These are phyloP conservation scores for Trichacis sp. DNA, from an alignment of 2,888 invertebrate species.

Conservation along the genomic window DNA sequence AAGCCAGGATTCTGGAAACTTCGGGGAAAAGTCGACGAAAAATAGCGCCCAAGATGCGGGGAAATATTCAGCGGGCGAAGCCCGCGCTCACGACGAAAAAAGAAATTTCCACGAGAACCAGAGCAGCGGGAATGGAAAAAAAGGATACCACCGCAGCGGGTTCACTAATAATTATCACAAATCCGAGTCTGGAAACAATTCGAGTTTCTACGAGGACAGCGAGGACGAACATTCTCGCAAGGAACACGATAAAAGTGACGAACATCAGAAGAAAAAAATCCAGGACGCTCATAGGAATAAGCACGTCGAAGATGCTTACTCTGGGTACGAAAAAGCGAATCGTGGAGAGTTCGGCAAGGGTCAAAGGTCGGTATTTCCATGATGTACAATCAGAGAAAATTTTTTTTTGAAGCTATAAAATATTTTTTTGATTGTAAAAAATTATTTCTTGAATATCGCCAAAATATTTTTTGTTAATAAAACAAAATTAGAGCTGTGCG, in stretches of 20 bases:
- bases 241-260: conserved; percentile 59
- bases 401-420: too few relatives aligned
- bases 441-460: too few relatives aligned
- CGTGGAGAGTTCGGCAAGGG: conserved; percentile 41
- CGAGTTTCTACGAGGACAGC: conserved; percentile 77
- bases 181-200: conserved; percentile 78
- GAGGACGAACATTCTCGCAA: conserved; percentile 68
- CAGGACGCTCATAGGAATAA: conserved; percentile 46
- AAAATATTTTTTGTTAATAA: too few relatives aligned
- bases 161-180: conserved; percentile 79
- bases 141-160: conserved; percentile 78
- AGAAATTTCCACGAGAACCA: conserved; percentile 46
- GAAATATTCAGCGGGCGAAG: conserved; percentile 70
- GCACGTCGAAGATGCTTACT: conserved; percentile 35
- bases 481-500: too few relatives aligned
- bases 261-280: conserved; percentile 54
- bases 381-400: too few relatives aligned
- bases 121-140: conserved; percentile 71
- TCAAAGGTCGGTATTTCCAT: conserved; percentile 42
- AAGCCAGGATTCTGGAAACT: conserved; percentile 69
- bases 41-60: conserved; percentile 69
- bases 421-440: too few relatives aligned
- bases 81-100: conserved; percentile 47
- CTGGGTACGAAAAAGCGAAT: conserved; percentile 29
- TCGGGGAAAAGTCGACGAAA: conserved; percentile 70